Conservation (phyloP, 1,140 invertebrate species). For the Amphibalanus amphitrite region DNA sequence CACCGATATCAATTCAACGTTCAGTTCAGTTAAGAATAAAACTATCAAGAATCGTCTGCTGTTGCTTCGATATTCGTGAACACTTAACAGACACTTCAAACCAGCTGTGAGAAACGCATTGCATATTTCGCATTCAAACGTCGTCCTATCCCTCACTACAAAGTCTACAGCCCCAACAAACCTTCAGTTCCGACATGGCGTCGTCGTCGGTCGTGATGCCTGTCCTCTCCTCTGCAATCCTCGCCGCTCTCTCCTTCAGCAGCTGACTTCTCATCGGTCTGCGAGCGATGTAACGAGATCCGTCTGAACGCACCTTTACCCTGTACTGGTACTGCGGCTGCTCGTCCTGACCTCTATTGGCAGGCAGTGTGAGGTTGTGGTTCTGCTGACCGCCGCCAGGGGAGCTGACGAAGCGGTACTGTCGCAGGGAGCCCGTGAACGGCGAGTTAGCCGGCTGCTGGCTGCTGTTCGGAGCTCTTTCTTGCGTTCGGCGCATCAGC, state of each 20-base stretch:
- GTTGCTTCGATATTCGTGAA: too few relatives aligned
- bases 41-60: too few relatives aligned
- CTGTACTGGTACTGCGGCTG: conserved; percentile 20
- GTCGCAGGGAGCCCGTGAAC: not conserved
- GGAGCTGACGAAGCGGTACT: not conserved
- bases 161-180: conserved; percentile 16
- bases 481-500: conserved; percentile 18
- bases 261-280: conserved; percentile 47
- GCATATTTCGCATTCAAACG: too few relatives aligned
- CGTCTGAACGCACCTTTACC: conserved; percentile 57
- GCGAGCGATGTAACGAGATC: conserved; percentile 56
- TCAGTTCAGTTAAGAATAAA: too few relatives aligned
- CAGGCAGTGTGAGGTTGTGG: not conserved
- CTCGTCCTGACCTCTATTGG: not conserved
- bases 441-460: not conserved
- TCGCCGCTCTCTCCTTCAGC: conserved; percentile 46
- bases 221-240: conserved; percentile 46
- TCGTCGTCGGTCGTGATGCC: conserved; percentile 67
- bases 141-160: not conserved
- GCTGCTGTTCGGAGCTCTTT: not conserved
- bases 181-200: conserved; percentile 58
- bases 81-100: too few relatives aligned
- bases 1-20: too few relatives aligned
- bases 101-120: too few relatives aligned
- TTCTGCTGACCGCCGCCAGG: not conserved